Evolutionary conservation across 2,888 invertebrate species (phyloP), one percentile per base, ranked within the genome.

Genomic region (Catocala sponsa): DNA sequence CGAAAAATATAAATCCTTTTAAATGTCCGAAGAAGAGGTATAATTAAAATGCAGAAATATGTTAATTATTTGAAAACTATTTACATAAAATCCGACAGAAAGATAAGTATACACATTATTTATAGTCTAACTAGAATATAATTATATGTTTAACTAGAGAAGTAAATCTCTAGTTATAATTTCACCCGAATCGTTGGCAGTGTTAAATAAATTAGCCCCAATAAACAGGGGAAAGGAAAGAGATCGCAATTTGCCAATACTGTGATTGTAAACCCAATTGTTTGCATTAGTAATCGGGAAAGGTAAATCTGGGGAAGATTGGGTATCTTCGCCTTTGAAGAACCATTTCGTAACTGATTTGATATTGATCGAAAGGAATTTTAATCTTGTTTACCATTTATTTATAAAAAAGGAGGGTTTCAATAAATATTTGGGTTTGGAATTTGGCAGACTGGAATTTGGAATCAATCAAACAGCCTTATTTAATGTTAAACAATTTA

Each of bases 201-300:
- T n/a, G n/a, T 46, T 47, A 53, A 47, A 47, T 42, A 52, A 46
- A 52, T 48, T 56, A 53, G 9, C 47, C 33, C 50, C 46, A 51
- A 66, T 70, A 70, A 63, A 63, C 55, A 57, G 47, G 49, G 60
- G 43, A 53, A 51, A 52, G 49, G 55, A 57, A 59, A 65, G 58
- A 63, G 60, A 68, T 70, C 6, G 6, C 63, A 64, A 59, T 63
- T 66, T 59, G 58, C 59, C 62, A 63, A 74, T 67, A 55, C 65
- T 62, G 59, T 63, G 65, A 68, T 64, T 73, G 68, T 68, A 63
- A 70, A 63, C 63, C 43, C 52, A 71, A 61, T 61, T 68, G 65
- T 73, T 75, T 65, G 63, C 53, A 52, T 68, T 66, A 54, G 58
- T 67, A 55, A 74, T 69, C 59, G 54, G 53, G 49, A 47, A 50